Base-by-base conservation (phyloP, 2,888 invertebrate species). In the Ormyrus thymus region DNA sequence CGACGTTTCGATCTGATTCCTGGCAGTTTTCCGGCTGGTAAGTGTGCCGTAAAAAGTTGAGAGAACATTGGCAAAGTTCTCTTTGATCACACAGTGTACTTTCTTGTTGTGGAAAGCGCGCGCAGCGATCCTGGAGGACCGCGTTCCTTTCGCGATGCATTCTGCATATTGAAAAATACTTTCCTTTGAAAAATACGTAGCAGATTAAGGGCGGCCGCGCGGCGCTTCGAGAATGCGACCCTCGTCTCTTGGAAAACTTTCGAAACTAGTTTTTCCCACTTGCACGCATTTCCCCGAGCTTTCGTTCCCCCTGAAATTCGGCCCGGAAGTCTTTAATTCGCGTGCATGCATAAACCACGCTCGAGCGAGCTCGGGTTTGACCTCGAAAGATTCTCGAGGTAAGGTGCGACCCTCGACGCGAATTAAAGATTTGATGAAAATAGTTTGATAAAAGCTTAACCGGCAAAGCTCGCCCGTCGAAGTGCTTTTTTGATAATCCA, bases 101-200 rank as follows among this genome's bases (percentile, higher is more conserved):
- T 55, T 56, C 29, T 48, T 50, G 50, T 72, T 72, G 65, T 48
- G 51, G 15, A 68, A n/a, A 29, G 1, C 1, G 29, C 29, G 29
- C 10, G 8, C 45, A 7, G 8, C 58, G 43, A 29, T 56, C 10
- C 29, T 29, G 29, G 53, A 50, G 56, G 53, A 43, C 62, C 64
- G 29, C 29, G 9, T 66, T 46, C 58, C 10, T 15, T 64, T 62
- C 11, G 48, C 66, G 51, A 51, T 62, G 62, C 43, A 69, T 62
- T 69, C 29, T 59, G 43, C 43, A n/a, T 55, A 68, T 29, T 29
- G 29, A 29, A 29, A 29, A 29, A 29, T 29, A 29, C 29, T 29
- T 29, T 50, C 72, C 70, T 74, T 79, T 76, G 61, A 68, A 79
- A 79, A 79, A 76, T 76, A 71, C 56, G 61, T 71, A 29, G 15